Evolutionary conservation across 23 tunicate genomes (phyloP).

Genomic region (Trididemnum miniatum): DNA sequence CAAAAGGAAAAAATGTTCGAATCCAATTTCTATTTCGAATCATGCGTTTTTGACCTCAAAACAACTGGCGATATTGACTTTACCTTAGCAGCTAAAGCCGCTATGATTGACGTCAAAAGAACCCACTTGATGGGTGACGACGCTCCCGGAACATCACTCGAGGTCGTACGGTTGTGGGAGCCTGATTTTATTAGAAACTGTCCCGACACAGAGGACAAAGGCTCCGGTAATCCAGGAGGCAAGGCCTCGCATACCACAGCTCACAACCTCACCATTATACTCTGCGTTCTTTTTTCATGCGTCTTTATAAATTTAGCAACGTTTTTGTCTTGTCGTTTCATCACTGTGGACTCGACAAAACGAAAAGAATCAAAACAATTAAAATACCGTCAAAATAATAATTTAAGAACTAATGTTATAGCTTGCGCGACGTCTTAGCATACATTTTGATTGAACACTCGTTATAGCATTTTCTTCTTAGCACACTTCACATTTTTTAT

Average conservation of each 20-base stretch:
- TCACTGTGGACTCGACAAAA: conserved; percentile 16
- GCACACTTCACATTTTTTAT: too few relatives aligned
- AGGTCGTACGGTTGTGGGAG: conserved; percentile 57
- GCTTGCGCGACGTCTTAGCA: too few relatives aligned
- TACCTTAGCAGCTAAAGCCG: conserved; percentile 73
- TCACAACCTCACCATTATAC: neutral
- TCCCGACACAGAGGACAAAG: neutral
- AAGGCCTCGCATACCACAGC: neutral
- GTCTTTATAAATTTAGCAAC: neutral
- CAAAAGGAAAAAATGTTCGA: neutral
- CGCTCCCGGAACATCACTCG: conserved; percentile 72
- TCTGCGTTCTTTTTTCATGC: conserved; percentile 9
- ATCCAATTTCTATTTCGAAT: conserved; percentile 83
- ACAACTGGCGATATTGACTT: conserved; percentile 78
- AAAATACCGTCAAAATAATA: neutral
- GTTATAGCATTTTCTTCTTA: too few relatives aligned
- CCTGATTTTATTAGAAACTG: conserved; percentile 27
- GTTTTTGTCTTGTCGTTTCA: neutral
- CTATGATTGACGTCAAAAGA: conserved; percentile 68
- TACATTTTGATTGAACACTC: too few relatives aligned
- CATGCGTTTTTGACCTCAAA: conserved; percentile 90
- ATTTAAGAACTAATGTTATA: too few relatives aligned
- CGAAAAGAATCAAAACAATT: neutral
- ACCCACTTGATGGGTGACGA: conserved; percentile 43
- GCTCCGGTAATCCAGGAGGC: neutral